Percentiles rank a stretch among this genome's conserved stretches.
phyloP scores from a whole-genome alignment of 53 echinoderm and acorn worm genomes.

The Temnopleurus reevesii region DNA sequence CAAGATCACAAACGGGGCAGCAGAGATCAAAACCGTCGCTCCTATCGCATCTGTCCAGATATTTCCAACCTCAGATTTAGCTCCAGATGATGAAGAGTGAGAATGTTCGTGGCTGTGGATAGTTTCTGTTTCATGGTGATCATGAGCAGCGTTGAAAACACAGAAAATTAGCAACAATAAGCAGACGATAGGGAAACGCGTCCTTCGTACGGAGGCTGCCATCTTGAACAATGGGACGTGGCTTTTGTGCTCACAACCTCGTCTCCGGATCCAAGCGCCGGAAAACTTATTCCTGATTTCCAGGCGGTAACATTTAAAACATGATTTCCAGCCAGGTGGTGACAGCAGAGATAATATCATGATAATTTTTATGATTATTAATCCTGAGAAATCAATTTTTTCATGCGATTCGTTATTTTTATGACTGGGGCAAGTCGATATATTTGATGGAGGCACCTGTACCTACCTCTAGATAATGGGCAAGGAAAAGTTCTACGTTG shows the following conservation, averaged over 20 bases:
- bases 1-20: constrained; percentile 91
- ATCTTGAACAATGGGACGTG: constrained; percentile 62
- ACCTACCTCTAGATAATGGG: too few relatives aligned
- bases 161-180: constrained; percentile 47
- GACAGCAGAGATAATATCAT: too few relatives aligned
- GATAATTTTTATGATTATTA: too few relatives aligned
- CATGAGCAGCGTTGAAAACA: constrained; percentile 28
- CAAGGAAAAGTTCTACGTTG: too few relatives aligned
- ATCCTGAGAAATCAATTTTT: too few relatives aligned
- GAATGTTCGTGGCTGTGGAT: constrained; percentile 43
- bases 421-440: too few relatives aligned
- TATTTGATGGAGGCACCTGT: too few relatives aligned
- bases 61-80: background rate
- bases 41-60: constrained; percentile 93
- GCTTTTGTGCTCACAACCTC: constrained; percentile 7
- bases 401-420: too few relatives aligned
- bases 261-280: background rate
- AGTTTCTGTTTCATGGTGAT: constrained; percentile 28
- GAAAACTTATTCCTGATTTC: too few relatives aligned
- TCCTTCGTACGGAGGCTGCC: constrained; percentile 63
- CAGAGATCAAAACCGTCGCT: constrained; percentile 89
- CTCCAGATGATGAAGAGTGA: background rate
- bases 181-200: constrained; percentile 59
- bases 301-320: too few relatives aligned
- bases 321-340: too few relatives aligned